These are phyloP conservation scores for Caenorhabditis sp. DNA, from an alignment of 2,888 invertebrate genomes.

Conservation along the genomic window DNA sequence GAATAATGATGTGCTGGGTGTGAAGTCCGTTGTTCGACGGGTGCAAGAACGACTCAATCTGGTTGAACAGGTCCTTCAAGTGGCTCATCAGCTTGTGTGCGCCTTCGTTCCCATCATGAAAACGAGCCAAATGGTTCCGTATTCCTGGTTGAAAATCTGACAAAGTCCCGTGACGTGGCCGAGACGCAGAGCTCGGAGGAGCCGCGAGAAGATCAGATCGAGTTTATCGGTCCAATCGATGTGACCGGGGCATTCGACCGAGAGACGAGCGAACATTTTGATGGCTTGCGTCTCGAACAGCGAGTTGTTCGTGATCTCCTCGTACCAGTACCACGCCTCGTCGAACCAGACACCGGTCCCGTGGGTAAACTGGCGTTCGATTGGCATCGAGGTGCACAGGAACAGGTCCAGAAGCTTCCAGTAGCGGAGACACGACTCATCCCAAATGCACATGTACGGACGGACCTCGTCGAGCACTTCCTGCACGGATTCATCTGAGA, in stretches of 20 bases:
- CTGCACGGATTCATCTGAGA: slow-evolving; percentile 86
- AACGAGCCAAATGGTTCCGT: slow-evolving; percentile 63
- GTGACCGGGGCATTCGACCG: slow-evolving; percentile 80
- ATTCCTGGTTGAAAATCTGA: slow-evolving; percentile 78
- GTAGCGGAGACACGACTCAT: slow-evolving; percentile 80
- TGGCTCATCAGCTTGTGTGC: slow-evolving; percentile 68
- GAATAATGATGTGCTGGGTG: slow-evolving; percentile 80
- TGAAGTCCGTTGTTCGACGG: slow-evolving; percentile 90
- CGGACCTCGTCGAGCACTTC: slow-evolving; percentile 88
- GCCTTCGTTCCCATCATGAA: slow-evolving; percentile 71
- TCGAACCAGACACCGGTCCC: slow-evolving; percentile 80
- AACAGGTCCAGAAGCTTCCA: slow-evolving; percentile 86
- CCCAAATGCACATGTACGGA: slow-evolving; percentile 87
- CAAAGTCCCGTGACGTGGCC: slow-evolving; percentile 81
- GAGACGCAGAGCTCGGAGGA: slow-evolving; percentile 68
- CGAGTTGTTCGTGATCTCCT: slow-evolving; percentile 79
- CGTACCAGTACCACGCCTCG: slow-evolving; percentile 80
- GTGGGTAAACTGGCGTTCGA: slow-evolving; percentile 78
- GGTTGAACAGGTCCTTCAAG: slow-evolving; percentile 87
- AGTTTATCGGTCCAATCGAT: slow-evolving; percentile 91
- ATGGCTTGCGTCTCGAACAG: slow-evolving; percentile 81
- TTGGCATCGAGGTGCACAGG: slow-evolving; percentile 83
- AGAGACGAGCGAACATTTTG: slow-evolving; percentile 84
- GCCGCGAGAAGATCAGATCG: slow-evolving; percentile 82
- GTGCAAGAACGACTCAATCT: slow-evolving; percentile 90